A percentile compares a stretch with the other conserved stretches of the same genome.
Evolutionary conservation across 2,113 vertebrate genomes (phyloP).

Genomic region (Cyrtonyx montezumae): DNA sequence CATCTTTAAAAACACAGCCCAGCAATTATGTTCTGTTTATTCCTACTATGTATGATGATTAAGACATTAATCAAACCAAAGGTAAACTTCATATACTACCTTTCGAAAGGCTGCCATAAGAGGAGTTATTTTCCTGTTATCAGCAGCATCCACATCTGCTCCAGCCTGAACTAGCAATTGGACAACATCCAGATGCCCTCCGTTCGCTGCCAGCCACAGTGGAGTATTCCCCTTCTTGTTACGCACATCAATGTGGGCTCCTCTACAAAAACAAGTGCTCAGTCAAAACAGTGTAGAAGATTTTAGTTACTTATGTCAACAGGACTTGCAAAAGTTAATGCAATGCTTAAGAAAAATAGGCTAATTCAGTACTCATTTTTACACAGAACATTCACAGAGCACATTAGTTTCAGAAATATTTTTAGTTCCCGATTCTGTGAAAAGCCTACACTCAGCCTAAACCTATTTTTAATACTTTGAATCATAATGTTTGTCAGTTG

Average conservation of each 20-base stretch:
- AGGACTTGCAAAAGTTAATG: not conserved
- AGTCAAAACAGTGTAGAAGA: not conserved
- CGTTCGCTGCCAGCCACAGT: conserved; percentile 96
- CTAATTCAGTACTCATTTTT: not conserved
- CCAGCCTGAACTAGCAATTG: conserved; percentile 95
- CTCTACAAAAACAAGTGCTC: conserved; percentile 74
- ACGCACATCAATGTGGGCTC: conserved; percentile 97
- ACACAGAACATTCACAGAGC: not conserved
- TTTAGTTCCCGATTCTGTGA: not conserved
- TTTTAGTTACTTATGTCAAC: rapidly evolving
- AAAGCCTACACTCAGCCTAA: not conserved
- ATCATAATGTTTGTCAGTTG: not conserved
- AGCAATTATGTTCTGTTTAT: not conserved
- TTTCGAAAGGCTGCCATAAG: conserved; percentile 99
- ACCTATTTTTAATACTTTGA: not conserved
- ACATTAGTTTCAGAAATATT: not conserved
- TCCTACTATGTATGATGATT: rapidly evolving
- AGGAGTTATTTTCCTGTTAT: conserved; percentile 98
- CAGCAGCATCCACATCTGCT: conserved; percentile 97
- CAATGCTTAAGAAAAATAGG: not conserved
- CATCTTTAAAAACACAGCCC: not conserved
- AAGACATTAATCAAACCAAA: not conserved
- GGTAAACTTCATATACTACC: conserved; percentile 67
- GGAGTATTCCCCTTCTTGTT: conserved; percentile 99
- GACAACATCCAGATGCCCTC: conserved; percentile 96